Evolutionary conservation across 2,797 vertebrate species (phyloP).

Genomic region (Percopsis omiscomaycus): DNA sequence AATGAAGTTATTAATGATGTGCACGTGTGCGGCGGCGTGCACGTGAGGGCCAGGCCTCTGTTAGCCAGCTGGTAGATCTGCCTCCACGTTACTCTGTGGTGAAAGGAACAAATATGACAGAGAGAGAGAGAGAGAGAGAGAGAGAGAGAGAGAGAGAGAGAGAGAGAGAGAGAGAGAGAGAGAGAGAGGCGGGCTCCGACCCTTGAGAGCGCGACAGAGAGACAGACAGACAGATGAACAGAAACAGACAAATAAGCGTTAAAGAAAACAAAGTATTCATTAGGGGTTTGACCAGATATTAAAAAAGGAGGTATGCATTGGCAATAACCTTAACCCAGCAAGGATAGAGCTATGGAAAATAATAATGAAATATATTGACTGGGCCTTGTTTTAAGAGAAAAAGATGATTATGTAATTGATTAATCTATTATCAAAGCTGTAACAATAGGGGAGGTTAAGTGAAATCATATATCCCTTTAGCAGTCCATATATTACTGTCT

Average conservation of each 20-base stretch:
- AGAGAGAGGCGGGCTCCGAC: not conserved
- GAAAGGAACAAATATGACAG: constrained; percentile 41
- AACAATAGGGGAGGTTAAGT: not conserved
- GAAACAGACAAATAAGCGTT: not conserved
- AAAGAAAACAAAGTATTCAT: too few species aligned
- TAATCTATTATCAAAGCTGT: too few species aligned
- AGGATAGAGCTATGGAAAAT: too few species aligned
- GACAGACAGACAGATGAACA: constrained; percentile 9
- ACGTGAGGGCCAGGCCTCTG: constrained; percentile 43
- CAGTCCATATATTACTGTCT: not conserved
- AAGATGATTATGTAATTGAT: too few species aligned
- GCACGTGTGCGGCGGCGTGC: constrained; percentile 63
- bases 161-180: constrained; percentile 24
- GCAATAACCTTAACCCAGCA: too few species aligned
- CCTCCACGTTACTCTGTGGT: constrained; percentile 45
- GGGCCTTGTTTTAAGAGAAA: too few species aligned
- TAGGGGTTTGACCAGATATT: too few species aligned
- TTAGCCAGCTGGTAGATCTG: constrained; percentile 60
- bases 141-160: constrained; percentile 35
- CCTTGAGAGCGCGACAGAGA: too few species aligned
- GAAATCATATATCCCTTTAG: not conserved
- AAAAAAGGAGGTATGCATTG: too few species aligned
- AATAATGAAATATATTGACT: too few species aligned
- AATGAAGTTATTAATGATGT: constrained; percentile 76
- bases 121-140: constrained; percentile 42